Evolutionary conservation across 1,140 invertebrate genomes (phyloP).

Genomic region (Micrasema longulum): DNA sequence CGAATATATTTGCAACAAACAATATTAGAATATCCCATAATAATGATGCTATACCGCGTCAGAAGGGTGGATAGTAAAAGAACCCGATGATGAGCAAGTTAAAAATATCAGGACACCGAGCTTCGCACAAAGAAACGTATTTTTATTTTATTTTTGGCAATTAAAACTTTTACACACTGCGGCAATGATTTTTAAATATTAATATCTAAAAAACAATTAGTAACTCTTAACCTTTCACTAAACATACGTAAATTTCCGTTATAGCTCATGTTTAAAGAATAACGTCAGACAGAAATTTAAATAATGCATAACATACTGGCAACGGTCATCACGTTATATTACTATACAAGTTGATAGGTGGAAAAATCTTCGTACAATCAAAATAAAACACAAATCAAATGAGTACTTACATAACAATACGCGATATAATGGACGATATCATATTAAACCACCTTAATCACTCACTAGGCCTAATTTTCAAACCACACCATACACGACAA

Average conservation of each 20-base stretch:
- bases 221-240: too few relatives aligned
- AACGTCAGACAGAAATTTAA: slow-evolving; percentile 23
- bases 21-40: too few relatives aligned
- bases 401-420: slow-evolving; percentile 80
- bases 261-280: slow-evolving; percentile 14
- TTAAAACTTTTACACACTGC: too few relatives aligned
- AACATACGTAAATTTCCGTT: background rate
- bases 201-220: background rate
- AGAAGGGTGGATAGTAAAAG: background rate
- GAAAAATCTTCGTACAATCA: too few relatives aligned
- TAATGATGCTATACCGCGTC: too few relatives aligned
- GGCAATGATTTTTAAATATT: too few relatives aligned
- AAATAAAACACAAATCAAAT: too few relatives aligned
- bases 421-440: slow-evolving; percentile 81
- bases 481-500: slow-evolving; percentile 57
- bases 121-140: slow-evolving; percentile 18
- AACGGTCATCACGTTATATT: slow-evolving; percentile 26
- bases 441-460: slow-evolving; percentile 64
- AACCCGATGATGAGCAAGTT: slow-evolving; percentile 19
- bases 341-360: too few relatives aligned
- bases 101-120: slow-evolving; percentile 10
- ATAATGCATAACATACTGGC: slow-evolving; percentile 35
- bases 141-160: background rate
- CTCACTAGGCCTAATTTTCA: slow-evolving; percentile 52
- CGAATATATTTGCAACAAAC: too few relatives aligned